These are phyloP conservation scores for Fringilla coelebs DNA, from an alignment of 2,797 vertebrate species.

Conservation along the genomic window DNA sequence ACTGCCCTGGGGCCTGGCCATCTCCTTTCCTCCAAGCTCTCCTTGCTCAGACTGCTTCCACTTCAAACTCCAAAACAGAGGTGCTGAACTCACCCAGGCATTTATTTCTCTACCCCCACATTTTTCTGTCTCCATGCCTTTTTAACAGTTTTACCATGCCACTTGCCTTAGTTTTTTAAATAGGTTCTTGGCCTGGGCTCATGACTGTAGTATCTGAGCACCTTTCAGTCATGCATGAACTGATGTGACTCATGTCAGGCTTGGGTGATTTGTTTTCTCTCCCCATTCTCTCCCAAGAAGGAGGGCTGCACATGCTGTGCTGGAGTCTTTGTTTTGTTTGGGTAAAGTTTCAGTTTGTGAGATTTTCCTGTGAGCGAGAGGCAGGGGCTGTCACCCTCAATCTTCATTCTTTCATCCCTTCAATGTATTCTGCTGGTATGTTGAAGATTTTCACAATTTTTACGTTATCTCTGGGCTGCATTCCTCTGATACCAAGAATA, in stretches of 20 bases:
- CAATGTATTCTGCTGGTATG: not conserved
- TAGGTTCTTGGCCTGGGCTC: not conserved
- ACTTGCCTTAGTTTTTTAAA: not conserved
- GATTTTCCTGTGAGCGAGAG: not conserved
- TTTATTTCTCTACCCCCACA: not conserved
- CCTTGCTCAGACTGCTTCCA: not conserved
- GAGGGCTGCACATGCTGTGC: slow-evolving; percentile 17
- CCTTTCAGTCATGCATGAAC: slow-evolving; percentile 52
- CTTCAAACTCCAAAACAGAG: not conserved
- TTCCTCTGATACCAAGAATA: slow-evolving; percentile 37
- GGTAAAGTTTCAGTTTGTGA: slow-evolving; percentile 24
- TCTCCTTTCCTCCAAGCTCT: not conserved
- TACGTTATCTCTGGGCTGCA: not conserved
- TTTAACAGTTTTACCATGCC: not conserved
- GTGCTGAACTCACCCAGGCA: not conserved
- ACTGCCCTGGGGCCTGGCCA: not conserved
- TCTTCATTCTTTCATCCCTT: slow-evolving; percentile 20
- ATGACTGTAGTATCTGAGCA: slow-evolving; percentile 21
- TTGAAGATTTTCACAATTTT: slow-evolving; percentile 34
- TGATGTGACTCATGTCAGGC: slow-evolving; percentile 26
- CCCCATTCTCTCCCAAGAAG: not conserved
- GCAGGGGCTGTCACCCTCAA: not conserved
- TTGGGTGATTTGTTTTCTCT: slow-evolving; percentile 40
- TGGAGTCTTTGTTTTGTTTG: slow-evolving; percentile 44
- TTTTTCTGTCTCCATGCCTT: not conserved